Base-by-base conservation (phyloP, 2,888 invertebrate genomes). In the Papilio protenor region DNA sequence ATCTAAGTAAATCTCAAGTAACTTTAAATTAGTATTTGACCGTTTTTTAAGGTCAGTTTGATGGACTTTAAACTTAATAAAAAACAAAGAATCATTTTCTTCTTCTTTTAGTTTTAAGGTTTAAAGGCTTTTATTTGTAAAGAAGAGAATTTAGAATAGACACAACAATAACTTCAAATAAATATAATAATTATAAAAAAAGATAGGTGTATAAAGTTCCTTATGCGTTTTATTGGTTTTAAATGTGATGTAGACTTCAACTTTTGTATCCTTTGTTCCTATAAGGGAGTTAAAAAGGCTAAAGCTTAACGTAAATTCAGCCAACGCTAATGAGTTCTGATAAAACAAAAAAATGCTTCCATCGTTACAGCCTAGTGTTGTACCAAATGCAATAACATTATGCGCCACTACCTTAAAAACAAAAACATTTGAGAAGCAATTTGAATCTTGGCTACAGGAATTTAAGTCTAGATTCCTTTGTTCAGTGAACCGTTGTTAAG, bases 321-420 rank as follows among this genome's bases (percentile, higher is more conserved):
- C 21, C 21, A 40, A 21, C 16, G 21, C 59, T 77, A 73, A 73
- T 73, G 74, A 77, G 74, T 70, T 55, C 59, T 57, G 55, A 69
- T 49, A 18, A 21, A 77, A 59, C 14, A 49, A 77, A 77, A 77
- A 71, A 66, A 64, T 21, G 21, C 45, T 47, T 18, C 66, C 73
- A 21, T 27, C 45, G 66, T 70, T 47, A 61, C 77, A 61, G 72
- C 52, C 59, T 23, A 61, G 66, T 75, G 72, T 75, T 61, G 52
- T 27, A 64, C 27, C 27, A 72, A 78, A 78, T 78, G 72, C 75
- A 75, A 75, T 78, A 75, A 74, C 40, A 64, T 75, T 72, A 78
- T 78, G 75, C 78, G 71, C 75, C 52, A 71, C 14, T 33, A 27
- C 66, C 8, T 57, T 61, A 45, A 78, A 64, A 78, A 75, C 78